Conservation (phyloP, 1,140 invertebrate species). For the Rhyzopertha dominica region DNA sequence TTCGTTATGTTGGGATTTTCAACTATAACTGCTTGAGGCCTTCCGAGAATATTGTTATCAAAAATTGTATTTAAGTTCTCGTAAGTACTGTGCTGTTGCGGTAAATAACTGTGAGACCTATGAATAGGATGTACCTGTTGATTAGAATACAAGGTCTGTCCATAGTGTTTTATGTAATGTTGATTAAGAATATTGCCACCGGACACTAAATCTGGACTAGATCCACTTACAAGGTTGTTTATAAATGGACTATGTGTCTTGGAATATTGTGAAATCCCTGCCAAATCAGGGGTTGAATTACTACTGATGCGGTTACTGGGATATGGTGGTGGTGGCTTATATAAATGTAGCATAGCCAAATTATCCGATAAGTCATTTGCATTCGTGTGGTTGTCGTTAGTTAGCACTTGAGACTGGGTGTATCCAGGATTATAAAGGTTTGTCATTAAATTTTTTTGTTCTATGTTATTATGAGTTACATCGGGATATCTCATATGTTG, state of each 20-base stretch:
- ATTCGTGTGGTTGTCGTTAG: conserved; percentile 32
- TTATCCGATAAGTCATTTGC: conserved; percentile 46
- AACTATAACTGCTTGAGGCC: conserved; percentile 41
- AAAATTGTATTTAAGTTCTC: conserved; percentile 59
- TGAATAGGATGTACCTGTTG: conserved; percentile 45
- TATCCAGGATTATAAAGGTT: conserved; percentile 30
- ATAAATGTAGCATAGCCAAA: conserved; percentile 63
- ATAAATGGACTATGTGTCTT: conserved; percentile 34
- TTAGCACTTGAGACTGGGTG: conserved; percentile 29
- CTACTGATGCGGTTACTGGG: conserved; percentile 58
- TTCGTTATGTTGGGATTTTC: conserved; percentile 49
- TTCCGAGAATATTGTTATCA: conserved; percentile 35
- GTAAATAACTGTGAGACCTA: conserved; percentile 50
- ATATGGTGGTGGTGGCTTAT: conserved; percentile 80
- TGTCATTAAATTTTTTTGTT: conserved; percentile 31
- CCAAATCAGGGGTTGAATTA: conserved; percentile 76
- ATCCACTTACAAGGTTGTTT: conserved; percentile 59
- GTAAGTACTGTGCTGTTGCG: conserved; percentile 63
- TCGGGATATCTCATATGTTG: conserved; percentile 53
- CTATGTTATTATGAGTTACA: conserved; percentile 54
- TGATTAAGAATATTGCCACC: conserved; percentile 52
- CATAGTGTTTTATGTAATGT: conserved; percentile 47
- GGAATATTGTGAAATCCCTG: conserved; percentile 54
- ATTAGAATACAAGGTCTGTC: conserved; percentile 26
- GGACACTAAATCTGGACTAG: conserved; percentile 72